phyloP scores from a whole-genome alignment of 1,140 invertebrate genomes.

The Philopotamus ludificatus region DNA sequence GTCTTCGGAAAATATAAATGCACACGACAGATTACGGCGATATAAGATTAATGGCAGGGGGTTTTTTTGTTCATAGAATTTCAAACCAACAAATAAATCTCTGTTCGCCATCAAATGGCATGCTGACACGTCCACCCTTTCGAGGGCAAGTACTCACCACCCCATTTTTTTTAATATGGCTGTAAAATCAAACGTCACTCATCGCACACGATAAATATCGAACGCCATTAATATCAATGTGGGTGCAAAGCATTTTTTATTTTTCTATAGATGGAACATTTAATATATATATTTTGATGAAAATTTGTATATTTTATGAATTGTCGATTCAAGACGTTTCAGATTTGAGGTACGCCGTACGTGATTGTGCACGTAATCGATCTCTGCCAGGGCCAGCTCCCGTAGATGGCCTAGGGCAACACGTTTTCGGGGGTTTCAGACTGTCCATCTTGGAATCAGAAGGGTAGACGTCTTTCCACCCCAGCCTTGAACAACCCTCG shows the following conservation, averaged over 20 bases:
- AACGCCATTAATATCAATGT: slow-evolving; percentile 36
- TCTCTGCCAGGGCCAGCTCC: not conserved
- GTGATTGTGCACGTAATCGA: not conserved
- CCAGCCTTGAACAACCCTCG: not conserved
- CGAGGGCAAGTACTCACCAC: not conserved
- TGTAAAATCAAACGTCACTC: slow-evolving; percentile 32
- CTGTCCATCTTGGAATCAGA: too few species aligned
- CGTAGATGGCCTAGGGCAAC: not conserved
- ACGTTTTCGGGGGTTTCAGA: not conserved
- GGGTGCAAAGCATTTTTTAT: slow-evolving; percentile 7
- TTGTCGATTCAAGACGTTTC: too few species aligned
- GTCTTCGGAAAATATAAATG: not conserved
- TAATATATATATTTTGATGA: too few species aligned
- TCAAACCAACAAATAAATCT: not conserved
- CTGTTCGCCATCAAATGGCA: not conserved
- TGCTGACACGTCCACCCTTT: not conserved
- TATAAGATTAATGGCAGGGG: not conserved
- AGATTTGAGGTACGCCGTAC: too few species aligned
- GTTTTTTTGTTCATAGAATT: not conserved
- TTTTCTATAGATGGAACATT: not conserved
- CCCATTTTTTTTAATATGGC: slow-evolving; percentile 13
- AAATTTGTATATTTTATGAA: too few species aligned
- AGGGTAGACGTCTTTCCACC: not conserved
- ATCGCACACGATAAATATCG: slow-evolving; percentile 35
- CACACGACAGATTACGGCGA: not conserved